These are phyloP conservation scores for Momotus momota DNA, from an alignment of 2,797 vertebrate genomes.

Conservation along the genomic window DNA sequence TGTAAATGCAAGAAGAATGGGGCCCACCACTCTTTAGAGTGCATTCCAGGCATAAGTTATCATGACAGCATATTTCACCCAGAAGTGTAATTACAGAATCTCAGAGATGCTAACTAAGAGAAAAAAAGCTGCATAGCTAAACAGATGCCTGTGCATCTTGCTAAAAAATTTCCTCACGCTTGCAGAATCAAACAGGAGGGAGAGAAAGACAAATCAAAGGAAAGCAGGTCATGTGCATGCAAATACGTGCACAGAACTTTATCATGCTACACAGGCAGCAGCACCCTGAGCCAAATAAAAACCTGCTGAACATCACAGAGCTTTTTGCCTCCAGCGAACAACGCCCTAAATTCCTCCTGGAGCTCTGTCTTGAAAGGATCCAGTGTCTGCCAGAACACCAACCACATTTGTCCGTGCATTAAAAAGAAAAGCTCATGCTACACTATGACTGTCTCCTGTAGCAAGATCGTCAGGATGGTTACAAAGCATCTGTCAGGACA, in stretches of 20 bases:
- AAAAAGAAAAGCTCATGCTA: not conserved
- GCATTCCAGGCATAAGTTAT: constrained; percentile 15
- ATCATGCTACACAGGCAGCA: not conserved
- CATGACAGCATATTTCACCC: constrained; percentile 43
- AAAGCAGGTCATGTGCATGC: constrained; percentile 32
- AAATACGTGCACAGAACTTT: not conserved
- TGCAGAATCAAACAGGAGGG: constrained; percentile 35
- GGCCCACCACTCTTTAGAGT: not conserved
- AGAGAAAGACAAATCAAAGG: constrained; percentile 18
- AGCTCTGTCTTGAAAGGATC: not conserved
- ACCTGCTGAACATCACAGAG: not conserved
- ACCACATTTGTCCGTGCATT: not conserved
- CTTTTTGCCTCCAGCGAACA: not conserved
- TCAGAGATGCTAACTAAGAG: constrained; percentile 61
- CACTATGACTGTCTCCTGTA: not conserved
- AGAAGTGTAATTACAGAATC: constrained; percentile 58
- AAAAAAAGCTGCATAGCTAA: constrained; percentile 56
- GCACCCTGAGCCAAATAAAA: not conserved
- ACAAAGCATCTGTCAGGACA: not conserved
- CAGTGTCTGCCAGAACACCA: not conserved
- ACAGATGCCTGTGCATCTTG: constrained; percentile 50
- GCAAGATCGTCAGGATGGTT: not conserved
- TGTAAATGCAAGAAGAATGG: not conserved
- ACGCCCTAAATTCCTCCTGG: not conserved
- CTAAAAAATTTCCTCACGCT: constrained; percentile 5